Conservation (phyloP, 2,113 vertebrate species). For the Notarius lentiginosus region DNA sequence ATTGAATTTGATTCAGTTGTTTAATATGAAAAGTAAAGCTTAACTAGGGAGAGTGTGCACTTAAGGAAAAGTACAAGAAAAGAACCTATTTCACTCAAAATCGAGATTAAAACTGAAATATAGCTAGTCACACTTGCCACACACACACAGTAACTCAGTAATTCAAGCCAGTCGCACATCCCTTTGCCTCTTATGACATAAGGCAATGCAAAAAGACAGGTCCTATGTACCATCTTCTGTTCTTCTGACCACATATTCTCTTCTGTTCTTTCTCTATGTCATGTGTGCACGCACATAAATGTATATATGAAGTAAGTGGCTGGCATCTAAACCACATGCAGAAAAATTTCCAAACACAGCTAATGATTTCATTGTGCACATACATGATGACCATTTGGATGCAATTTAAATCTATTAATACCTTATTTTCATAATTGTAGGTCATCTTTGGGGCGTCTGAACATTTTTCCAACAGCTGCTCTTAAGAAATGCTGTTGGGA, state of each 20-base stretch:
- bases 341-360: constrained; percentile 60
- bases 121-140: neutral
- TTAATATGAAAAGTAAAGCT: neutral
- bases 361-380: constrained; percentile 72
- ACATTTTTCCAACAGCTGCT: constrained; percentile 70
- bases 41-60: neutral
- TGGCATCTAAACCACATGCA: constrained; percentile 68
- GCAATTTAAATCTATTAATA: constrained; percentile 78
- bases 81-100: neutral
- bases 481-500: constrained; percentile 55
- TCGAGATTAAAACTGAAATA: neutral
- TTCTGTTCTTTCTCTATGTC: neutral
- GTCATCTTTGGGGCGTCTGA: constrained; percentile 72
- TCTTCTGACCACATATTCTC: neutral
- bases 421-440: constrained; percentile 74
- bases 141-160: neutral
- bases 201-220: neutral
- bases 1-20: neutral
- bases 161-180: neutral
- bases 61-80: neutral
- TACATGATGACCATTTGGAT: constrained; percentile 70
- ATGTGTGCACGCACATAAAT: constrained; percentile 1
- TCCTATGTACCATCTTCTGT: constrained; percentile 10
- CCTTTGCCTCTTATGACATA: neutral
- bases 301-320: constrained; percentile 50